Evolutionary conservation across 1,140 invertebrate species (phyloP), one percentile per base, ranked within the genome.

Genomic region (Drosophila virilis): DNA sequence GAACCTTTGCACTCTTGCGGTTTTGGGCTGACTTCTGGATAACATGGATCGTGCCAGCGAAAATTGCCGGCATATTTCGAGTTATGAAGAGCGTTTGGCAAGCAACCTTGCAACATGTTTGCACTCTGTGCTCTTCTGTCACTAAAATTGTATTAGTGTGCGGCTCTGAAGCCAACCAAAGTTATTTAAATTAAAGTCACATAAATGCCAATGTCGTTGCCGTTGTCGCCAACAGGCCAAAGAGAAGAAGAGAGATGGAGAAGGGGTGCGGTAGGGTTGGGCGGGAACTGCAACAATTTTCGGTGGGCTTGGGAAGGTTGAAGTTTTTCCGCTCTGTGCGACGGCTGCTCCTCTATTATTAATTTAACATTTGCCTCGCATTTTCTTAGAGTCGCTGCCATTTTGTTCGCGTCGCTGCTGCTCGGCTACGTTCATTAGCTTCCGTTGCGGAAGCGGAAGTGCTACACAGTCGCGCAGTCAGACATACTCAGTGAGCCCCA

Each of bases 381-480:
- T 80, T 83, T 69, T 75, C 66, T 71, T 78, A 70, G 50, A 75
- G 73, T 76, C 46, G 35, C 42, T 76, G 73, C 78, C 58, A 65
- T 64, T 72, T 76, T 68, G 54, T 59, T 67, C 42, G 66, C 66
- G 42, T 64, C 46, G 52, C 61, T 80, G 48, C 55, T 55, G 22
- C 71, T 75, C 60, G 65, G 66, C 77, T 76, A 81, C 74, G 74
- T 80, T 76, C 73, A 81, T 81, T 81, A 80, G 68, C 78, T 81
- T 81, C 78, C 78, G 78, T 80, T 77, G 45, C 77, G 73, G 78
- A 80, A 80, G 55, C 78, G 78, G 77, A 80, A 80, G 78, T 80
- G 68, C 77, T 72, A 77, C 77, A 73, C 78, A 80, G 78, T 77
- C 74, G 73, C 78, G 77, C 73, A 80, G 77, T 80, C 73, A 76